Percentiles rank a stretch among this genome's conserved stretches.
Conservation (phyloP, 2,888 invertebrate species). For the Ochropleura leucogaster region DNA sequence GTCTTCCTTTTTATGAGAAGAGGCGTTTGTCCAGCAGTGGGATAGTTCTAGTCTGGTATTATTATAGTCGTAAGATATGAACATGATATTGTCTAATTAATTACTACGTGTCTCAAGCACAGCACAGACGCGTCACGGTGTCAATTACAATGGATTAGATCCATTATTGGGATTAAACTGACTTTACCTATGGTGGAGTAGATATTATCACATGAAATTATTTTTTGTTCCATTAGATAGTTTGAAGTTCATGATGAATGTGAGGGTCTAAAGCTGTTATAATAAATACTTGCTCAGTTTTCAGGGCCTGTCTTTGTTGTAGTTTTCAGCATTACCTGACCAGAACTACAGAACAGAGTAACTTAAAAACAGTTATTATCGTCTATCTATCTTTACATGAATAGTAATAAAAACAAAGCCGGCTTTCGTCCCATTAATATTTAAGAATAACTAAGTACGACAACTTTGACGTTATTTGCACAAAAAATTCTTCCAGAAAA, state of each 20-base stretch:
- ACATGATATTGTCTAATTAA: conserved; percentile 47
- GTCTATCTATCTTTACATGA: neutral
- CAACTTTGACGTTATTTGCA: neutral
- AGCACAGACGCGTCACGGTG: conserved; percentile 19
- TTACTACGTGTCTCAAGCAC: conserved; percentile 26
- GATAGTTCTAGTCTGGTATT: too few species aligned
- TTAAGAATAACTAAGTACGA: neutral
- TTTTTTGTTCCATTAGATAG: too few species aligned
- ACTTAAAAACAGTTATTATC: neutral
- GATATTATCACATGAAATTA: neutral
- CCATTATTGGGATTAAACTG: conserved; percentile 51
- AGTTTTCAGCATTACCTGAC: neutral
- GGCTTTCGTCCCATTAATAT: neutral
- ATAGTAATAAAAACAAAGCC: neutral
- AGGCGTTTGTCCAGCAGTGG: too few species aligned
- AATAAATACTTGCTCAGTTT: neutral
- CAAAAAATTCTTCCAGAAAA: neutral
- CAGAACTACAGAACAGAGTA: neutral
- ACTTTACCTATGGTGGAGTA: neutral
- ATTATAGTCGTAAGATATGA: conserved; percentile 4
- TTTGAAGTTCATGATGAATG: conserved; percentile 3
- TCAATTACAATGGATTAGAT: conserved; percentile 48
- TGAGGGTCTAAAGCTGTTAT: neutral
- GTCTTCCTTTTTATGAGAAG: too few species aligned
- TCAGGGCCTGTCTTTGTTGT: neutral